Evolutionary conservation across 2,113 vertebrate genomes (phyloP).

Genomic region (Hemichromis elongatus): DNA sequence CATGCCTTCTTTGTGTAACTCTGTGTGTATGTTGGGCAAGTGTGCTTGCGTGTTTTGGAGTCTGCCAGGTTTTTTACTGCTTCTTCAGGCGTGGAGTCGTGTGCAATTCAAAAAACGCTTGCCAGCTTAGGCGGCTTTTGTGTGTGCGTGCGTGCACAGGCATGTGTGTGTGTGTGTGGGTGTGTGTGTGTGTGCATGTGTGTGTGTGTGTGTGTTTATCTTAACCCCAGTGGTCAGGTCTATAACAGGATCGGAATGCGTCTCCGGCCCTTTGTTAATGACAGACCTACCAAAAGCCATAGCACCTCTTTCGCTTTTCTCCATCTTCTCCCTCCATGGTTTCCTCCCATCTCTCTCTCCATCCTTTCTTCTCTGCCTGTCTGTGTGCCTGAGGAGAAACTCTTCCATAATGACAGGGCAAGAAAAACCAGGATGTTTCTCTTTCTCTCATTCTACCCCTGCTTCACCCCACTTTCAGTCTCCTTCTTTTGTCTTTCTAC

Average conservation of each 20-base stretch:
- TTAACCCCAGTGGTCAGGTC: constrained; percentile 64
- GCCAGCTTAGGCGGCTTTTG: constrained; percentile 21
- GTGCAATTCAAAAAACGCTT: constrained; percentile 43
- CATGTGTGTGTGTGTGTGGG: background rate
- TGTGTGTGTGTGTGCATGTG: constrained; percentile 15
- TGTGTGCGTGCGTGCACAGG: background rate
- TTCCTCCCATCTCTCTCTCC: constrained; percentile 40
- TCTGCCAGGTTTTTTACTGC: constrained; percentile 24
- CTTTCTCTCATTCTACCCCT: constrained; percentile 28
- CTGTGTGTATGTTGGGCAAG: background rate
- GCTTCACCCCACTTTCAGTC: constrained; percentile 19
- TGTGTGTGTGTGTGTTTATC: constrained; percentile 42
- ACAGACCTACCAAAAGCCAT: constrained; percentile 74
- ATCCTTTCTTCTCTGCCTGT: constrained; percentile 11
- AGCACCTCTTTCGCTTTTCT: constrained; percentile 63
- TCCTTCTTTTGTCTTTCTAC: constrained; percentile 44
- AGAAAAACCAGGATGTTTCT: constrained; percentile 60
- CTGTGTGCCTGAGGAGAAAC: constrained; percentile 36
- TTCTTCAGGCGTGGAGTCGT: constrained; percentile 39
- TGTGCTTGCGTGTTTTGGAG: constrained; percentile 7
- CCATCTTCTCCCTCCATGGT: constrained; percentile 13
- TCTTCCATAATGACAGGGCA: constrained; percentile 57
- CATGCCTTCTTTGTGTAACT: background rate
- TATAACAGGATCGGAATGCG: constrained; percentile 75
- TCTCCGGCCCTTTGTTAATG: constrained; percentile 73